Percentiles rank a stretch among this genome's conserved stretches.
Evolutionary conservation across 2,888 invertebrate genomes (phyloP).

Genomic region (Agrotis clavis): DNA sequence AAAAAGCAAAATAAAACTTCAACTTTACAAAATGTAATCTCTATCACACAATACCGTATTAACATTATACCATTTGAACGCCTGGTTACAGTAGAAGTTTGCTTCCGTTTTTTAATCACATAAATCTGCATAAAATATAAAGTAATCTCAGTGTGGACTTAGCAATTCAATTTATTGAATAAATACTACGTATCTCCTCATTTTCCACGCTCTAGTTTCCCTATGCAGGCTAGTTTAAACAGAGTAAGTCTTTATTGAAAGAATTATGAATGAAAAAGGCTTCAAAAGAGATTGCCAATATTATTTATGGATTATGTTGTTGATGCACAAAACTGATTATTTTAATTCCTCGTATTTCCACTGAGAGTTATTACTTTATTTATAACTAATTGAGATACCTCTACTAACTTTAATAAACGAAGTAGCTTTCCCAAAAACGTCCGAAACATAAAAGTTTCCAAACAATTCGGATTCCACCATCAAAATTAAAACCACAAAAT

Average conservation of each 20-base stretch:
- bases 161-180: constrained; percentile 38
- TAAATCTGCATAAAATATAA: constrained; percentile 13
- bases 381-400: neutral
- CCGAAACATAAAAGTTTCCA: neutral
- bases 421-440: neutral
- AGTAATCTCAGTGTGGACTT: constrained; percentile 18
- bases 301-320: neutral
- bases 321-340: too few species aligned
- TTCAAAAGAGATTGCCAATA: neutral
- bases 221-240: constrained; percentile 11
- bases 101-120: neutral
- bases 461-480: constrained; percentile 18
- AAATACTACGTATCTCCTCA: constrained; percentile 19
- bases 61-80: neutral
- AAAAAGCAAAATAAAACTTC: too few species aligned
- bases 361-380: too few species aligned
- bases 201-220: constrained; percentile 19
- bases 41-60: neutral
- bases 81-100: neutral
- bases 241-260: constrained; percentile 5
- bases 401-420: neutral
- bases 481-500: constrained; percentile 44
- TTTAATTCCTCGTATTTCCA: too few species aligned
- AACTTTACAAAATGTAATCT: neutral
- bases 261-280: neutral